Percentiles rank a stretch among this genome's conserved stretches.
These are phyloP conservation scores for Gopherus flavomarginatus DNA, from an alignment of 2,113 vertebrate genomes.

Conservation along the genomic window DNA sequence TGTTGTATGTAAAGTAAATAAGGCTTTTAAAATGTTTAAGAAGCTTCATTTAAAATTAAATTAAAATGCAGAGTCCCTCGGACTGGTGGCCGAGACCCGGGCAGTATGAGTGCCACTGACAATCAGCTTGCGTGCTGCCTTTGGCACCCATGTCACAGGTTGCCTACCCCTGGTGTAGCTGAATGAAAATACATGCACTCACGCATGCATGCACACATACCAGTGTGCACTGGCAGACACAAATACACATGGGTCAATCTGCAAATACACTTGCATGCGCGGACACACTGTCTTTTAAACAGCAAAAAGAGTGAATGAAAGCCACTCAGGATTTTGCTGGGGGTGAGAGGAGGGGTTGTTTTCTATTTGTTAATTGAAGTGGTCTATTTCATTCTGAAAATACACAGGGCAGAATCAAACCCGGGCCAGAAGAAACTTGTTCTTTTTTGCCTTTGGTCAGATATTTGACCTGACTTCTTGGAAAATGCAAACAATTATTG, in stretches of 20 bases:
- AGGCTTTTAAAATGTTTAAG: no score
- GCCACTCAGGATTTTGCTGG: neutral
- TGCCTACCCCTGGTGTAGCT: neutral
- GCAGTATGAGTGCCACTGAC: no score
- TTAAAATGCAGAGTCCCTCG: no score
- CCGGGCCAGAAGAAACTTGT: neutral
- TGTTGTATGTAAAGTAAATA: no score
- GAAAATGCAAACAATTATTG: neutral
- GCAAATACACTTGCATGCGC: neutral
- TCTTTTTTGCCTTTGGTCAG: neutral
- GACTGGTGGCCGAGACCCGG: no score
- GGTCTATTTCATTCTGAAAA: neutral
- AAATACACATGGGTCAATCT: rapidly evolving
- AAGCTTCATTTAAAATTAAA: no score
- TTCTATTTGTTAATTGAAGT: neutral
- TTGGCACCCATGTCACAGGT: no score
- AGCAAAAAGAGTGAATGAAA: neutral
- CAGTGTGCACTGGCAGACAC: rapidly evolving
- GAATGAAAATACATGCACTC: neutral
- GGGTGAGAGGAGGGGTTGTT: neutral
- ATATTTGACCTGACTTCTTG: neutral
- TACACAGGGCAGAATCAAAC: neutral
- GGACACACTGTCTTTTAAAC: neutral
- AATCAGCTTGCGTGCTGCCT: no score
- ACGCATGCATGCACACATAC: rapidly evolving